Percentiles rank a stretch among this genome's conserved stretches.
These are phyloP conservation scores for Pocillopora verrucosa DNA, from an alignment of 64 coral and sea anemone genomes.

Conservation along the genomic window DNA sequence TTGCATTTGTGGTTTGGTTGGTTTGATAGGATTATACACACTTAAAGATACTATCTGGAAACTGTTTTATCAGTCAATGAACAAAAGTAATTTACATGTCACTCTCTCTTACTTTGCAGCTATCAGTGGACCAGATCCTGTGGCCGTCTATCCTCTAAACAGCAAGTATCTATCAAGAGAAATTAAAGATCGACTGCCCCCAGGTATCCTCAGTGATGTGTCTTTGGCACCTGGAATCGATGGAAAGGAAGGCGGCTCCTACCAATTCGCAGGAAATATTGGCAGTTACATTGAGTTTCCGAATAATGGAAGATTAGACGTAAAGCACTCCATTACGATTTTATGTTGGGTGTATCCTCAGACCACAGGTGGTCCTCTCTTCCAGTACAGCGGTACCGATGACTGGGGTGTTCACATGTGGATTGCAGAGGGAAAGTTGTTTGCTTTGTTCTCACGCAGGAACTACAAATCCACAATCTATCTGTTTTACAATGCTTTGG, in stretches of 20 bases:
- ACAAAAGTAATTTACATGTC: too few relatives aligned
- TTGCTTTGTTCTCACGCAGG: background rate
- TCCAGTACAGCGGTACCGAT: background rate
- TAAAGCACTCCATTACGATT: conserved; percentile 32
- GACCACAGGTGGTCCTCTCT: conserved; percentile 26
- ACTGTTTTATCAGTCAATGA: too few relatives aligned
- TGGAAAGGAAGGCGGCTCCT: conserved; percentile 38
- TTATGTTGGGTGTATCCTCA: conserved; percentile 32
- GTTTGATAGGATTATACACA: too few relatives aligned
- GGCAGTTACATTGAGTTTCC: conserved; percentile 63
- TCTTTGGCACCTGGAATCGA: conserved; percentile 10
- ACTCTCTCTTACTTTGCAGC: background rate
- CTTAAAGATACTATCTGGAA: too few relatives aligned
- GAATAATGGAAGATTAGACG: conserved; percentile 4
- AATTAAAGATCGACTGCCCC: background rate
- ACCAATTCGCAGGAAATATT: conserved; percentile 19
- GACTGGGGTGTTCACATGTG: background rate
- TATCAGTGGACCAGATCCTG: background rate
- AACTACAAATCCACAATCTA: background rate
- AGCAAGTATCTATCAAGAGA: background rate
- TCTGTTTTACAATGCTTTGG: background rate
- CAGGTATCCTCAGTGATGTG: background rate
- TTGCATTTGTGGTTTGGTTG: too few relatives aligned
- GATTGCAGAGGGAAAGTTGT: background rate
- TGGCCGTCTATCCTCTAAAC: conserved; percentile 19